phyloP scores from a whole-genome alignment of 2,888 invertebrate genomes.

The Drosophila limbata region DNA sequence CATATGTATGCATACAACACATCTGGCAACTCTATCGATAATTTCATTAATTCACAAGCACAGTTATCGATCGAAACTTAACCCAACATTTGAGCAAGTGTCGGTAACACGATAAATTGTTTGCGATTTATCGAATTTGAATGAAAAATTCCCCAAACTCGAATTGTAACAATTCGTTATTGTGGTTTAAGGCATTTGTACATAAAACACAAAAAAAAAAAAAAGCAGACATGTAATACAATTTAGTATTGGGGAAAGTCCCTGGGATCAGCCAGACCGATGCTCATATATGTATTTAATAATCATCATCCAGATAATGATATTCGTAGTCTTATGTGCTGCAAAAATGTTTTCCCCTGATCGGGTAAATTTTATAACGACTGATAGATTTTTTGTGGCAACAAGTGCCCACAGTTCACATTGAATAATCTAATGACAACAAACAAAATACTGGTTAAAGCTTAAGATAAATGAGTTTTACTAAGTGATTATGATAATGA shows the following conservation, averaged over 20 bases:
- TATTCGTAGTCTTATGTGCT: constrained; percentile 31
- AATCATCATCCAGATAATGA: constrained; percentile 50
- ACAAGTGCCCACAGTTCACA: constrained; percentile 62
- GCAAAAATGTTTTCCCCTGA: constrained; percentile 44
- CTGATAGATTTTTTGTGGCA: constrained; percentile 70
- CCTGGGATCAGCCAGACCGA: constrained; percentile 15
- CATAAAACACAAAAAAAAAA: not conserved
- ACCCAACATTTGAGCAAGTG: constrained; percentile 12
- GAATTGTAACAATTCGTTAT: constrained; percentile 14
- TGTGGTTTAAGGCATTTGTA: constrained; percentile 4
- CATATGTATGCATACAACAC: constrained; percentile 20
- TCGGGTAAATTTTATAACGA: constrained; percentile 66
- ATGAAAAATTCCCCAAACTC: not conserved
- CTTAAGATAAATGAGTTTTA: constrained; percentile 31
- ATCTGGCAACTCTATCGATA: constrained; percentile 3
- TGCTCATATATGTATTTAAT: constrained; percentile 25
- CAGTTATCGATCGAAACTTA: not conserved
- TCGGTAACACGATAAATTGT: not conserved
- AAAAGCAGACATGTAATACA: not conserved
- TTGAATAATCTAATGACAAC: constrained; percentile 54
- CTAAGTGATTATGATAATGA: constrained; percentile 12
- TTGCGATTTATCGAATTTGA: not conserved
- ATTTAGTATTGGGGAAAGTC: constrained; percentile 16
- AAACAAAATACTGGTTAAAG: constrained; percentile 23
- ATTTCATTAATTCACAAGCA: not conserved